phyloP scores from a whole-genome alignment of 2,797 vertebrate species.

The Scolopax rusticola region DNA sequence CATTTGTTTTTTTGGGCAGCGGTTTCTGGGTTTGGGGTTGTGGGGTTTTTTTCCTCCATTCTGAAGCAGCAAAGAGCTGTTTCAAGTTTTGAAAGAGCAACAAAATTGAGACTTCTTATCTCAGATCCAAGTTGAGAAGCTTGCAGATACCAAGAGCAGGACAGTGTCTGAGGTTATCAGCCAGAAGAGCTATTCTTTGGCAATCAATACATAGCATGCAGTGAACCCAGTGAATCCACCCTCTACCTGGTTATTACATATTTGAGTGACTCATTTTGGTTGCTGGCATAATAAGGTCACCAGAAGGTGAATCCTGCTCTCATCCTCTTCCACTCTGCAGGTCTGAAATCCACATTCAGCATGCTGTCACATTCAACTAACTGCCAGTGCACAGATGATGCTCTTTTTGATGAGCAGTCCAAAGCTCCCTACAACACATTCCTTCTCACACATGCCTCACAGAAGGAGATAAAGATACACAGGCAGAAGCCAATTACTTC shows the following conservation, averaged over 20 bases:
- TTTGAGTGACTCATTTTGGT: not conserved
- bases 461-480: not conserved
- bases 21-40: not conserved
- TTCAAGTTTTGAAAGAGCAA: not conserved
- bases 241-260: not conserved
- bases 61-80: not conserved
- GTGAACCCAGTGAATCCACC: not conserved
- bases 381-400: not conserved
- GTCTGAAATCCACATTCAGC: not conserved
- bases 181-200: not conserved
- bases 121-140: not conserved
- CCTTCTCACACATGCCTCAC: not conserved
- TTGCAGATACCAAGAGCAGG: accelerated
- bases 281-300: not conserved
- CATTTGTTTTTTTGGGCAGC: accelerated
- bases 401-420: not conserved
- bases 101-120: not conserved
- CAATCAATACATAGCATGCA: not conserved
- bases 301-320: not conserved
- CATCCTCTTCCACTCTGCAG: not conserved
- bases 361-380: not conserved
- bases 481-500: not conserved
- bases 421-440: not conserved
- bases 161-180: accelerated
- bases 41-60: not conserved